Conservation (phyloP, 2,113 vertebrate species). For the Laterallus jamaicensis region DNA sequence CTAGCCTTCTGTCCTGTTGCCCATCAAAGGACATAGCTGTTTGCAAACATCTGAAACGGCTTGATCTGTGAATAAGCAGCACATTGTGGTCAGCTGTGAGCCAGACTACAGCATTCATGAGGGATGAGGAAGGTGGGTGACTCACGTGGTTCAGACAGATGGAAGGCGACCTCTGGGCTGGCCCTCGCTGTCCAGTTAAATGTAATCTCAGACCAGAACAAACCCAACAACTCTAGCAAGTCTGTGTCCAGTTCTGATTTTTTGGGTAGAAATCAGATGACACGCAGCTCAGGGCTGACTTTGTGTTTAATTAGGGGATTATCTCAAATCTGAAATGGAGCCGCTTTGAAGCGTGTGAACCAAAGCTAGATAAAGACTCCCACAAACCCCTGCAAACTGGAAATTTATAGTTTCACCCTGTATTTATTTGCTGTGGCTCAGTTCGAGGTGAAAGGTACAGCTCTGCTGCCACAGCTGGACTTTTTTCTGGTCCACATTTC, state of each 20-base stretch:
- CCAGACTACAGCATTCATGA: neutral
- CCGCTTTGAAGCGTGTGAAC: conserved; percentile 52
- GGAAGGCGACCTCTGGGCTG: neutral
- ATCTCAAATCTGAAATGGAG: conserved; percentile 60
- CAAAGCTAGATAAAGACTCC: conserved; percentile 30
- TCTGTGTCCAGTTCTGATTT: conserved; percentile 28
- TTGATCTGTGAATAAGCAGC: neutral
- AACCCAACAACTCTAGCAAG: neutral
- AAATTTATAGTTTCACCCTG: conserved; percentile 1
- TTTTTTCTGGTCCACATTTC: neutral
- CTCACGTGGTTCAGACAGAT: neutral
- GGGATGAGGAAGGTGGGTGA: conserved; percentile 17
- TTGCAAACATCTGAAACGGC: neutral
- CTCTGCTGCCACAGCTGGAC: conserved; percentile 23
- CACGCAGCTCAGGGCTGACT: conserved; percentile 9
- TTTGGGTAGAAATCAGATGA: conserved; percentile 50
- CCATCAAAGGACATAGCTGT: neutral
- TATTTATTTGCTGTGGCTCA: conserved; percentile 36
- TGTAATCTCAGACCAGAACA: neutral
- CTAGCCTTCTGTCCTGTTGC: neutral
- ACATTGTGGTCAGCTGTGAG: neutral
- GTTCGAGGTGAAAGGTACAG: conserved; percentile 12
- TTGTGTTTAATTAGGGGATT: conserved; percentile 66
- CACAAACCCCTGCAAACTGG: conserved; percentile 16
- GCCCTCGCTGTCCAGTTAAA: neutral